These are phyloP conservation scores for Delia radicum DNA, from an alignment of 1,140 invertebrate genomes.

Conservation along the genomic window DNA sequence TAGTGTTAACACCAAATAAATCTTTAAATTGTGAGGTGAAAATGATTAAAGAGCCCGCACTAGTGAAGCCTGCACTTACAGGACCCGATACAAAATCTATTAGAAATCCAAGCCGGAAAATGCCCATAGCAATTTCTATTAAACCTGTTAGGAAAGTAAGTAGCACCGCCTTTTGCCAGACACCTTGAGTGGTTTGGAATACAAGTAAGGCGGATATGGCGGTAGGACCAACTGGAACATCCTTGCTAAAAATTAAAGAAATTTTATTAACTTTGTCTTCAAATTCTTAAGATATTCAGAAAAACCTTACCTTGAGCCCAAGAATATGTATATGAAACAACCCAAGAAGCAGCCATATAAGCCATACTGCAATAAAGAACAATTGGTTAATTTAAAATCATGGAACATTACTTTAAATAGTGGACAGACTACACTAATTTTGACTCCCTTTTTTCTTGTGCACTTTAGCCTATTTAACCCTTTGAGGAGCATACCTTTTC, in stretches of 20 bases:
- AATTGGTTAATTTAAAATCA: too few relatives aligned
- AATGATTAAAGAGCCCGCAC: slow-evolving; percentile 89
- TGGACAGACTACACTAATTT: too few relatives aligned
- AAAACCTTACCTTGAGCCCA: slow-evolving; percentile 81
- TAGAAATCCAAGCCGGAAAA: slow-evolving; percentile 86
- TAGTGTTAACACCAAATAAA: slow-evolving; percentile 77
- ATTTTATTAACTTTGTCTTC: background rate
- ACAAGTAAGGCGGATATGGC: slow-evolving; percentile 83
- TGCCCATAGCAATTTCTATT: slow-evolving; percentile 81
- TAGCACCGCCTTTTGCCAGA: slow-evolving; percentile 75
- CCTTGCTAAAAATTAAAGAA: slow-evolving; percentile 74
- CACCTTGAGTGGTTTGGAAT: slow-evolving; percentile 71
- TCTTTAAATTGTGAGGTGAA: slow-evolving; percentile 88
- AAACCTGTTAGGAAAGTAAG: slow-evolving; percentile 79
- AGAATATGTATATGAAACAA: slow-evolving; percentile 81
- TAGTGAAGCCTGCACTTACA: slow-evolving; percentile 91
- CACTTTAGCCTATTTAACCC: too few relatives aligned
- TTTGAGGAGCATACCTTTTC: too few relatives aligned
- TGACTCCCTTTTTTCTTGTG: too few relatives aligned
- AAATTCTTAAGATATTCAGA: background rate
- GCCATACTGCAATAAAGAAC: slow-evolving; percentile 64
- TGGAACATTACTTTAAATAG: too few relatives aligned
- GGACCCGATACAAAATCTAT: slow-evolving; percentile 93
- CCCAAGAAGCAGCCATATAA: slow-evolving; percentile 90
- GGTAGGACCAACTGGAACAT: slow-evolving; percentile 85